Evolutionary conservation across 92 coral and sea anemone genomes (phyloP).

Genomic region (Zoanthus solanderi): DNA sequence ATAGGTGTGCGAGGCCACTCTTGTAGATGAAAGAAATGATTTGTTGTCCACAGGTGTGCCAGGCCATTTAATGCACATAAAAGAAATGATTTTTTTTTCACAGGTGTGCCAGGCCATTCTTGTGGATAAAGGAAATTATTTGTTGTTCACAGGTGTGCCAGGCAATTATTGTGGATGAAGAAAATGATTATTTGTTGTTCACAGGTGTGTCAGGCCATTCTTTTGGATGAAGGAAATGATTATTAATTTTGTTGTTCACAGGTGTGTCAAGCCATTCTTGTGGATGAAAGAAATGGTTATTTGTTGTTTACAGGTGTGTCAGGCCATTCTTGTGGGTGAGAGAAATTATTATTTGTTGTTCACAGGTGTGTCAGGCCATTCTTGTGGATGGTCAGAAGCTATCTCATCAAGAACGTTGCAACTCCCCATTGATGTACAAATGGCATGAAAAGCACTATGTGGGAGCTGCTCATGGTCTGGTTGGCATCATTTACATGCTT

Average conservation of each 20-base stretch:
- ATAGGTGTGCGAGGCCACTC: too few species aligned
- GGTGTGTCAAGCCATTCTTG: too few species aligned
- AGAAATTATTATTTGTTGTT: neutral
- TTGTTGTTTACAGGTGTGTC: neutral
- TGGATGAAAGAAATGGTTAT: too few species aligned
- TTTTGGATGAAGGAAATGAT: slow-evolving; percentile 59
- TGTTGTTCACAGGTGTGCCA: neutral
- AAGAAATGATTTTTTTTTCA: neutral
- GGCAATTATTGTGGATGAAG: too few species aligned
- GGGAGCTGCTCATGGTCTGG: slow-evolving; percentile 99
- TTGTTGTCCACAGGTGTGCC: too few species aligned
- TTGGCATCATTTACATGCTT: slow-evolving; percentile 87
- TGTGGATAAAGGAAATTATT: too few species aligned
- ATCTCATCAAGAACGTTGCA: slow-evolving; percentile 79
- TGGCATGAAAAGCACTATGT: slow-evolving; percentile 99
- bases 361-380: slow-evolving; percentile 84
- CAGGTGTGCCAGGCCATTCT: too few species aligned
- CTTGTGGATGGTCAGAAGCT: slow-evolving; percentile 81
- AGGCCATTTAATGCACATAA: too few species aligned
- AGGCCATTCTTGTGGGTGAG: too few species aligned
- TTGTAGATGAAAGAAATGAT: slow-evolving; percentile 50
- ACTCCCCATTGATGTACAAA: slow-evolving; percentile 84
- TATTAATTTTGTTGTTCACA: neutral
- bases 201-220: slow-evolving; percentile 83
- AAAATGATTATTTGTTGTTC: neutral